These are phyloP conservation scores for Rhaphigaster nebulosa DNA, from an alignment of 2,888 invertebrate genomes.

Conservation along the genomic window DNA sequence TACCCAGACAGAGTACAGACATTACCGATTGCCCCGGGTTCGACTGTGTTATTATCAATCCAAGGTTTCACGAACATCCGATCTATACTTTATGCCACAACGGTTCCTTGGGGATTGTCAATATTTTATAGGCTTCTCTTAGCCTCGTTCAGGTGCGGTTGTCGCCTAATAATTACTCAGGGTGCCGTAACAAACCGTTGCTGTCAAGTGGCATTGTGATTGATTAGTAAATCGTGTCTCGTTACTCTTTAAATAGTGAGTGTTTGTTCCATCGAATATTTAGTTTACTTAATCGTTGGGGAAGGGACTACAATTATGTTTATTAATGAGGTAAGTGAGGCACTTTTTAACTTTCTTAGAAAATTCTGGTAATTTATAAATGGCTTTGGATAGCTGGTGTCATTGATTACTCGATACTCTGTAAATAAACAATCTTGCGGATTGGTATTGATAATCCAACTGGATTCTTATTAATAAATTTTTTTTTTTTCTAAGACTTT, in stretches of 20 bases:
- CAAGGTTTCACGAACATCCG: slow-evolving; percentile 1
- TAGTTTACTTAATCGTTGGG: neutral
- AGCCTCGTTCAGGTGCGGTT: neutral
- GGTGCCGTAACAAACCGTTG: neutral
- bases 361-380: neutral
- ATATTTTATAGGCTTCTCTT: slow-evolving; percentile 15
- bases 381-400: neutral
- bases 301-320: neutral
- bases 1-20: neutral
- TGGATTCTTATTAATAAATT: neutral
- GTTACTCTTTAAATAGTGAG: neutral
- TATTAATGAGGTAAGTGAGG: neutral
- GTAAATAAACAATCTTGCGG: neutral
- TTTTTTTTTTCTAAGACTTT: neutral
- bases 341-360: neutral
- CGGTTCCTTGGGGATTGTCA: neutral
- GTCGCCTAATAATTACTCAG: slow-evolving; percentile 13
- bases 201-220: neutral
- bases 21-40: slow-evolving; percentile 46
- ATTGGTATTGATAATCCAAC: neutral
- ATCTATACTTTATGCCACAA: slow-evolving; percentile 16
- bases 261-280: neutral
- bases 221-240: neutral
- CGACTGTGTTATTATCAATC: slow-evolving; percentile 39
- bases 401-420: neutral